These are phyloP conservation scores for Trachelipus rathkii DNA, from an alignment of 1,140 invertebrate species.

Conservation along the genomic window DNA sequence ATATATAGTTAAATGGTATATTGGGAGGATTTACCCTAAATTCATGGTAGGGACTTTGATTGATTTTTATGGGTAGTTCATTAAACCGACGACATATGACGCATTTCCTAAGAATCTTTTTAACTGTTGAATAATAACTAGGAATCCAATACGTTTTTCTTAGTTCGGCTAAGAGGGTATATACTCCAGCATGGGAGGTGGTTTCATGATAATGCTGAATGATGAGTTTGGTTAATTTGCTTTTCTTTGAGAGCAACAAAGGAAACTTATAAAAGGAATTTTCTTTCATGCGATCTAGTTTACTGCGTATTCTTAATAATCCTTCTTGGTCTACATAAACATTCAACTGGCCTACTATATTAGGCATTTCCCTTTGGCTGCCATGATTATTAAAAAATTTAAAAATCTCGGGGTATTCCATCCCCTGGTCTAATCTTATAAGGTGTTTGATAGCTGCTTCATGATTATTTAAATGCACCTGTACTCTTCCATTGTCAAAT, in stretches of 20 bases:
- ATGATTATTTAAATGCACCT: too few relatives aligned
- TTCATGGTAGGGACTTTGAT: conserved; percentile 8
- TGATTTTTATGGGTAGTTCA: neutral
- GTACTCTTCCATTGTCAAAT: too few relatives aligned
- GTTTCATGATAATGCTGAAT: neutral
- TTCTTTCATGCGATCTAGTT: neutral
- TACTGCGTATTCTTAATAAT: neutral
- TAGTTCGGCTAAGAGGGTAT: neutral
- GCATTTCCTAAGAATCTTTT: neutral
- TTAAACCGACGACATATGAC: conserved; percentile 5
- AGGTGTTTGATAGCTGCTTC: too few relatives aligned
- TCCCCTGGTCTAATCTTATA: neutral
- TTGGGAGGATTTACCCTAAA: neutral
- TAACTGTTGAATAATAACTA: neutral
- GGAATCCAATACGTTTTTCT: neutral
- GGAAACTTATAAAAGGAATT: neutral
- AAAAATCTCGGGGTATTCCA: neutral
- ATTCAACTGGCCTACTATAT: conserved; percentile 14
- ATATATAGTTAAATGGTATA: neutral
- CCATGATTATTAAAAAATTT: neutral
- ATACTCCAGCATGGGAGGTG: conserved; percentile 3
- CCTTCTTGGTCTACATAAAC: neutral
- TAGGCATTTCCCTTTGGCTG: neutral
- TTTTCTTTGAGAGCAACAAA: neutral
- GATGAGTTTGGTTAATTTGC: conserved; percentile 1